Conservation (phyloP, 2,113 vertebrate genomes). For the Rhinogobius similis region DNA sequence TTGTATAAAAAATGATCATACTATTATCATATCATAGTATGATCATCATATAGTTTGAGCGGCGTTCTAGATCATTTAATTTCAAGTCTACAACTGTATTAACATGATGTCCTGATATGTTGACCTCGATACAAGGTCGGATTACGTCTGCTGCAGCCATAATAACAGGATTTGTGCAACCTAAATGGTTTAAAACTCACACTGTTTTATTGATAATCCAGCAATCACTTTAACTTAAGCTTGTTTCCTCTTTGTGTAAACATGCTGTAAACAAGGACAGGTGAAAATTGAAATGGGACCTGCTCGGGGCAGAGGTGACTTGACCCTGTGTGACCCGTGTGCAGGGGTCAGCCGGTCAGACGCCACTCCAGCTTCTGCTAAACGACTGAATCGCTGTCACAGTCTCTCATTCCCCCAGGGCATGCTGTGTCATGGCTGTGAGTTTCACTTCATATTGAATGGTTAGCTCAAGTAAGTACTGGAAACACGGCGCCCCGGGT, state of each 20-base stretch:
- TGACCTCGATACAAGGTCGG: not conserved
- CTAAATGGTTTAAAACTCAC: not conserved
- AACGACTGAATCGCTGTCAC: conserved; percentile 33
- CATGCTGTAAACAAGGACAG: conserved; percentile 11
- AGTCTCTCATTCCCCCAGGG: conserved; percentile 38
- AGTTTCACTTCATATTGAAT: conserved; percentile 39
- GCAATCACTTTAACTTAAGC: not conserved
- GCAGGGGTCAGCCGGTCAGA: conserved; percentile 56
- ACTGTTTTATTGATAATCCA: not conserved
- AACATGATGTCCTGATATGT: too few relatives aligned
- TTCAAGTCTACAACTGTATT: too few relatives aligned
- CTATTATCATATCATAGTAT: too few relatives aligned
- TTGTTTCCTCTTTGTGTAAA: not conserved
- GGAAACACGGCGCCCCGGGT: conserved; percentile 17
- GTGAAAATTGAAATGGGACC: conserved; percentile 23
- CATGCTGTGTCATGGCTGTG: conserved; percentile 19
- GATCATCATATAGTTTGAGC: too few relatives aligned
- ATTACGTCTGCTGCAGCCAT: not conserved
- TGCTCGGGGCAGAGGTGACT: conserved; percentile 48
- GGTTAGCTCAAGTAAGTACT: conserved; percentile 17
- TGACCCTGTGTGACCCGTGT: conserved; percentile 42
- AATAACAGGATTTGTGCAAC: not conserved
- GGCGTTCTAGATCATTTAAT: too few relatives aligned
- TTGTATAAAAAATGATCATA: too few relatives aligned
- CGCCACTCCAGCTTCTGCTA: conserved; percentile 52